Evolutionary conservation across 2,797 vertebrate genomes (phyloP).

Genomic region (Austrolebias charrua): DNA sequence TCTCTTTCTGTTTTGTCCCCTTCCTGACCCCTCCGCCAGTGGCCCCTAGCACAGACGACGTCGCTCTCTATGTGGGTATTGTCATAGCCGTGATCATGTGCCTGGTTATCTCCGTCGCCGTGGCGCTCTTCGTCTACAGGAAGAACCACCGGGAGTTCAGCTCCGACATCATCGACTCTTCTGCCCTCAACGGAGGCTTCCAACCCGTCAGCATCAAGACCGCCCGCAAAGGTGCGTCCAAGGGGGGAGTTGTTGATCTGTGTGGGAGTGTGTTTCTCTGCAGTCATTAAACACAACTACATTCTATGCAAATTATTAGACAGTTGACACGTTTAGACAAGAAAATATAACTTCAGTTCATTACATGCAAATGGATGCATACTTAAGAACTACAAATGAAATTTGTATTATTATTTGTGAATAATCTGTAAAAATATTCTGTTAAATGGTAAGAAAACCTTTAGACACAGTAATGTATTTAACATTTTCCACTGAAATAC

Average conservation of each 20-base stretch:
- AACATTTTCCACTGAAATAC: no score
- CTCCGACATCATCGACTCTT: slow-evolving; percentile 92
- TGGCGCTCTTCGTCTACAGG: slow-evolving; percentile 92
- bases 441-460: neutral
- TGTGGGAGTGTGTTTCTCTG: neutral
- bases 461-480: neutral
- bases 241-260: neutral
- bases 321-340: neutral
- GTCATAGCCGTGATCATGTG: slow-evolving; percentile 94
- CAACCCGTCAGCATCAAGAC: slow-evolving; percentile 96
- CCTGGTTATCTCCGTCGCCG: slow-evolving; percentile 88
- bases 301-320: neutral
- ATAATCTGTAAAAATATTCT: neutral
- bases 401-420: neutral
- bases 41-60: slow-evolving; percentile 91
- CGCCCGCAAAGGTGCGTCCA: slow-evolving; percentile 87
- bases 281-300: neutral
- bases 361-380: neutral
- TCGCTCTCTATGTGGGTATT: slow-evolving; percentile 90
- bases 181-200: slow-evolving; percentile 92
- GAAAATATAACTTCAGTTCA: neutral
- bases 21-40: slow-evolving; percentile 70
- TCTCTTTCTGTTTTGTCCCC: slow-evolving; percentile 37
- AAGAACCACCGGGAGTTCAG: slow-evolving; percentile 95
- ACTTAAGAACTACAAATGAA: neutral